Percentiles rank a stretch among this genome's conserved stretches.
phyloP scores from a whole-genome alignment of 2,113 vertebrate species.

The Herpailurus yagouaroundi region DNA sequence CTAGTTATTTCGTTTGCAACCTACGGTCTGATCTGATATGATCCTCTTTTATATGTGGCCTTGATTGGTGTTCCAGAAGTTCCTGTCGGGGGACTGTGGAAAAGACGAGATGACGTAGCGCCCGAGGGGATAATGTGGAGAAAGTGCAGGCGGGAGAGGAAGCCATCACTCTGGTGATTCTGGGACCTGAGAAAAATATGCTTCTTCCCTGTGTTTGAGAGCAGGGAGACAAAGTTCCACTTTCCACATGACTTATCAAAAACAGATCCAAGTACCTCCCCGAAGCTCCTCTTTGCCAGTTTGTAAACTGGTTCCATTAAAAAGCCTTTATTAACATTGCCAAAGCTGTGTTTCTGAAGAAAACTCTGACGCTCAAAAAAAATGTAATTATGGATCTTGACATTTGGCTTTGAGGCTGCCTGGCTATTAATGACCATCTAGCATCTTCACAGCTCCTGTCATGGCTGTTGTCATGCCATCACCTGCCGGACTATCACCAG shows the following conservation, averaged over 20 bases:
- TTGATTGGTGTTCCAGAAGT: neutral
- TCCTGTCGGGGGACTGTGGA: conserved; percentile 17
- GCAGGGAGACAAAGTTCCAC: neutral
- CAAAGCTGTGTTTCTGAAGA: neutral
- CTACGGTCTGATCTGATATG: conserved; percentile 17
- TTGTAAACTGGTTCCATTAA: conserved; percentile 21
- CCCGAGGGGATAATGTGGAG: conserved; percentile 53
- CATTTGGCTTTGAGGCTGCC: neutral
- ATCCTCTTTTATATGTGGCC: neutral
- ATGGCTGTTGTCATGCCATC: too few relatives aligned
- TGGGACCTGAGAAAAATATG: neutral
- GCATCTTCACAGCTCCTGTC: neutral
- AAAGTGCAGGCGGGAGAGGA: conserved; percentile 13
- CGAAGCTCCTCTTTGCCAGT: neutral
- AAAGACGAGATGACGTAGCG: conserved; percentile 40
- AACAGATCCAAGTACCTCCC: neutral
- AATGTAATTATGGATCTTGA: neutral
- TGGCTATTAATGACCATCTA: neutral
- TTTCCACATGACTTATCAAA: conserved; percentile 21
- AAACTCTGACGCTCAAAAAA: neutral
- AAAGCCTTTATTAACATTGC: neutral
- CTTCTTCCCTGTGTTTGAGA: neutral
- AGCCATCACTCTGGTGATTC: conserved; percentile 38
- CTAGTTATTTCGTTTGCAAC: conserved; percentile 35
- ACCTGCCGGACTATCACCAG: neutral